These are phyloP conservation scores for Tridacna crocea DNA, from an alignment of 2,888 invertebrate genomes.

Conservation along the genomic window DNA sequence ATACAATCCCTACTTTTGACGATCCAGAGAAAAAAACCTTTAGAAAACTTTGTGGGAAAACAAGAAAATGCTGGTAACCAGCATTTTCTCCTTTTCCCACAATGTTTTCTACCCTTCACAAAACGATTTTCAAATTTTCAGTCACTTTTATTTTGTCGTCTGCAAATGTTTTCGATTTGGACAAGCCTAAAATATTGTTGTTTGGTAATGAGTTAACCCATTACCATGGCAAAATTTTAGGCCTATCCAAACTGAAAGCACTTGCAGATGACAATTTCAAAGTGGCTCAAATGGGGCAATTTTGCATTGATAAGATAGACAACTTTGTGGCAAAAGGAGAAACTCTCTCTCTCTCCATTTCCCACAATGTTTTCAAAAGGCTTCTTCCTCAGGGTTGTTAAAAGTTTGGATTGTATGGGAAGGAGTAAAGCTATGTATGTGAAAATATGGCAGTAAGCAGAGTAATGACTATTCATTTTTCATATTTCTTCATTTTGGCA, in stretches of 20 bases:
- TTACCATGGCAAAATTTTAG: too few relatives aligned
- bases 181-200: not conserved
- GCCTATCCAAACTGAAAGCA: not conserved
- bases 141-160: too few relatives aligned
- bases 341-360: not conserved
- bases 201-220: not conserved
- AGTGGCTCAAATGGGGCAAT: not conserved
- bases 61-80: not conserved
- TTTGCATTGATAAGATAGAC: not conserved
- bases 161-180: too few relatives aligned
- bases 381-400: too few relatives aligned
- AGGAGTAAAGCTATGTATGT: too few relatives aligned
- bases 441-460: too few relatives aligned
- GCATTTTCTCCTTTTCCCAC: not conserved
- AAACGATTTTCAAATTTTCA: too few relatives aligned
- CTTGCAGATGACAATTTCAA: not conserved
- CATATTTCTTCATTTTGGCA: too few relatives aligned
- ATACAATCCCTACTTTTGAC: too few relatives aligned
- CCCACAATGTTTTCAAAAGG: too few relatives aligned
- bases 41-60: not conserved
- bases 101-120: not conserved
- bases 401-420: too few relatives aligned
- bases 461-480: too few relatives aligned
- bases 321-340: not conserved
- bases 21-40: not conserved